Evolutionary conservation across 2,888 invertebrate species (phyloP).

Genomic region (Nasonovia ribisnigri): DNA sequence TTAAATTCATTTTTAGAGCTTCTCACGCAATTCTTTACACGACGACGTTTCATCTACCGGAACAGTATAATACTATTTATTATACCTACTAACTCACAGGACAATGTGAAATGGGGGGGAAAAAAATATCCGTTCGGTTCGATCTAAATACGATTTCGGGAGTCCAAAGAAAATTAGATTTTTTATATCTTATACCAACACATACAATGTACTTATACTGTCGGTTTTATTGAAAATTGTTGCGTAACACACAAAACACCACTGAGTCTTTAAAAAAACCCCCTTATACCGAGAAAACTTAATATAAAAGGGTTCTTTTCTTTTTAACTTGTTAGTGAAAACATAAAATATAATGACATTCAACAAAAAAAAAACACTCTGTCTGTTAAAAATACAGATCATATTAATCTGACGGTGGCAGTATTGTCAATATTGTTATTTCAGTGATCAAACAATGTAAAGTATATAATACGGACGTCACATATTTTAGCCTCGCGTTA

Average conservation of each 20-base stretch:
- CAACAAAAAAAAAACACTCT: neutral
- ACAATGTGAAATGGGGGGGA: neutral
- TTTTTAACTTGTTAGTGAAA: neutral
- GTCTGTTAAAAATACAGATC: neutral
- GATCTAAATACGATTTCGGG: neutral
- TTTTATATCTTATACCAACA: neutral
- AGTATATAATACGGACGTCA: neutral
- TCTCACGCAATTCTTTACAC: neutral
- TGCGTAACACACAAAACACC: neutral
- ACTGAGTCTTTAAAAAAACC: neutral
- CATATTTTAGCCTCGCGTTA: neutral
- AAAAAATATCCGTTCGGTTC: neutral
- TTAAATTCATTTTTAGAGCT: neutral
- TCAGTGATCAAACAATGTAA: neutral
- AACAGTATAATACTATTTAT: neutral
- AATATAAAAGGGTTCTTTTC: neutral
- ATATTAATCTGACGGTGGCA: neutral
- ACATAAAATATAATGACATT: neutral
- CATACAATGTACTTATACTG: neutral
- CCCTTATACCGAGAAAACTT: neutral
- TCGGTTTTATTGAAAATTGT: neutral
- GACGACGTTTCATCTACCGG: neutral
- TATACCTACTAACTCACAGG: neutral
- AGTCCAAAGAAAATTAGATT: slow-evolving; percentile 10
- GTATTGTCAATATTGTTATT: neutral